Conservation (phyloP, 23 tunicate species). For the Clavelina lepadiformis region DNA sequence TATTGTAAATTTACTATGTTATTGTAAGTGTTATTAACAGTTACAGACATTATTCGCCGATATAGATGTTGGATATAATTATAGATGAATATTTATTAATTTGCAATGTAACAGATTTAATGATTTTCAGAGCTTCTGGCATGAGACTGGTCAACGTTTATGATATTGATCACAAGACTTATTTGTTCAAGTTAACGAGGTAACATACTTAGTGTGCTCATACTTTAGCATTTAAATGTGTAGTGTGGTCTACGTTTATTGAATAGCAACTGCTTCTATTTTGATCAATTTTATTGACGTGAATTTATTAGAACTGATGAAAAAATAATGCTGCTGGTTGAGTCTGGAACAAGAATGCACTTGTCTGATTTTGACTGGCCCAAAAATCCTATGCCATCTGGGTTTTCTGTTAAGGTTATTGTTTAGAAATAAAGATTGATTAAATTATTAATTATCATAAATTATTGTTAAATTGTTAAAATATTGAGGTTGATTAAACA, state of each 20-base stretch:
- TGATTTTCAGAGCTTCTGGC: constrained; percentile 48
- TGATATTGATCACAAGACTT: constrained; percentile 89
- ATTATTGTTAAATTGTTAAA: too few relatives aligned
- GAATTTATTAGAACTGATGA: constrained; percentile 40
- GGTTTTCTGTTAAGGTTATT: constrained; percentile 78
- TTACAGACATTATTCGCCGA: too few relatives aligned
- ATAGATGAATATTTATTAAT: too few relatives aligned
- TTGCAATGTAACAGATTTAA: background rate
- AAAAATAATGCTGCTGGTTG: constrained; percentile 68
- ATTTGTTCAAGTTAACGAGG: constrained; percentile 80
- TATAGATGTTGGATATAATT: too few relatives aligned
- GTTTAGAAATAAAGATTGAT: background rate
- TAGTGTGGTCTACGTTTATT: background rate
- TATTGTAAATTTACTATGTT: too few relatives aligned
- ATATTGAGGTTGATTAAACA: too few relatives aligned
- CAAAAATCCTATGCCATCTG: constrained; percentile 86
- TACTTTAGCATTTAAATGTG: background rate
- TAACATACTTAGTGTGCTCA: too few relatives aligned
- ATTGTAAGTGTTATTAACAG: too few relatives aligned
- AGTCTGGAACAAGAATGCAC: constrained; percentile 90
- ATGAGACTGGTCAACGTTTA: constrained; percentile 86
- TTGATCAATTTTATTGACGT: background rate
- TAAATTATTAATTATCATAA: too few relatives aligned
- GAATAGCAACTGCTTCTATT: background rate
- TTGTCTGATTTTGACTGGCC: constrained; percentile 98